Conservation (phyloP, 2,797 vertebrate genomes). For the Sarcoramphus papa region DNA sequence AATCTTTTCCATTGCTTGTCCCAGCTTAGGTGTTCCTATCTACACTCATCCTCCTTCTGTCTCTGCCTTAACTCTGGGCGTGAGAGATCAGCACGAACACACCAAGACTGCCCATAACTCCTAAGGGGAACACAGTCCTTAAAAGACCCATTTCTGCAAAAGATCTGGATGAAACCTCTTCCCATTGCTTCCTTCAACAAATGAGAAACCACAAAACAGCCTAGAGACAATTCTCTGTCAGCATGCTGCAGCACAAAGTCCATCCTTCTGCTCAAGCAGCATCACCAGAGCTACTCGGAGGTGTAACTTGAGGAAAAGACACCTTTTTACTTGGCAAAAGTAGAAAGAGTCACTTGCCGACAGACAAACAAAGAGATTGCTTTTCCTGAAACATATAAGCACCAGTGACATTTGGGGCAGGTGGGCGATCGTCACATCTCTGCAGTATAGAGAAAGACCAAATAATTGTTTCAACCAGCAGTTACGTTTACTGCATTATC, state of each 20-base stretch:
- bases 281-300: not conserved
- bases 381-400: not conserved
- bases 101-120: not conserved
- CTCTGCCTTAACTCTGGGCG: not conserved
- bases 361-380: not conserved
- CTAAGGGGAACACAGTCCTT: not conserved
- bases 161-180: not conserved
- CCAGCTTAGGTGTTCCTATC: not conserved
- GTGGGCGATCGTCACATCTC: not conserved
- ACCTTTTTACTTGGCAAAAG: not conserved
- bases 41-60: not conserved
- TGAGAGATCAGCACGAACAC: accelerated
- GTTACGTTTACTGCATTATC: not conserved
- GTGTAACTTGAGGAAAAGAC: not conserved
- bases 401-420: not conserved
- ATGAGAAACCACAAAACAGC: not conserved
- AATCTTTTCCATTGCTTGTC: not conserved
- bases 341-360: not conserved
- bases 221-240: not conserved
- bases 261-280: accelerated
- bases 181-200: not conserved
- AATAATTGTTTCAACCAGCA: not conserved
- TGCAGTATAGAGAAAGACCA: not conserved
- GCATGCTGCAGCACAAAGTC: not conserved
- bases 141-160: not conserved